Conservation (phyloP, 2,888 invertebrate genomes). For the Pterobdella sp. region DNA sequence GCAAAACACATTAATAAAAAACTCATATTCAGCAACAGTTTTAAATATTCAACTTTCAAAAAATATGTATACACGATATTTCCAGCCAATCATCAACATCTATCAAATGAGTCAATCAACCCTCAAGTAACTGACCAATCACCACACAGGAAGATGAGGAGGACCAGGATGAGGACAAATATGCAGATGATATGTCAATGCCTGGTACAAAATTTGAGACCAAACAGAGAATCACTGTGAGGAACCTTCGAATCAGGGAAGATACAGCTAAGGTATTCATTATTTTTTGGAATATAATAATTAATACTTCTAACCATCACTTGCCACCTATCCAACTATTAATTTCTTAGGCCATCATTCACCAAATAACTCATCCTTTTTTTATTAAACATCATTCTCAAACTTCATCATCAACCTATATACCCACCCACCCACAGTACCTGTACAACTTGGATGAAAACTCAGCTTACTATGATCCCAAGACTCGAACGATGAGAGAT, state of each 20-base stretch:
- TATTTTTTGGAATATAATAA: no score
- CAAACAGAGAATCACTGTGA: constrained; percentile 94
- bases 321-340: no score
- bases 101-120: no score
- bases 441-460: constrained; percentile 88
- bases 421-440: constrained; percentile 56
- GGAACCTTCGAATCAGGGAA: constrained; percentile 93
- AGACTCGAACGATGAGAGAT: constrained; percentile 95
- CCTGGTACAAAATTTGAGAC: constrained; percentile 98
- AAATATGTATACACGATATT: no score
- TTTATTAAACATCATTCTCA: neutral
- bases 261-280: constrained; percentile 81
- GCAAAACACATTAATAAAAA: no score
- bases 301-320: no score
- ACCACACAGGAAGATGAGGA: constrained; percentile 65
- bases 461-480: constrained; percentile 97
- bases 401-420: neutral
- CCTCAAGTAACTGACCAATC: no score
- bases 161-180: constrained; percentile 65
- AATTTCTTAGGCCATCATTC: no score
- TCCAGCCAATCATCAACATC: no score
- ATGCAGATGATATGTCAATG: constrained; percentile 66
- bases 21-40: no score
- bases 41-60: no score
- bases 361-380: neutral